Conservation (phyloP, 2,113 vertebrate genomes). For the Rhinoderma darwinii region DNA sequence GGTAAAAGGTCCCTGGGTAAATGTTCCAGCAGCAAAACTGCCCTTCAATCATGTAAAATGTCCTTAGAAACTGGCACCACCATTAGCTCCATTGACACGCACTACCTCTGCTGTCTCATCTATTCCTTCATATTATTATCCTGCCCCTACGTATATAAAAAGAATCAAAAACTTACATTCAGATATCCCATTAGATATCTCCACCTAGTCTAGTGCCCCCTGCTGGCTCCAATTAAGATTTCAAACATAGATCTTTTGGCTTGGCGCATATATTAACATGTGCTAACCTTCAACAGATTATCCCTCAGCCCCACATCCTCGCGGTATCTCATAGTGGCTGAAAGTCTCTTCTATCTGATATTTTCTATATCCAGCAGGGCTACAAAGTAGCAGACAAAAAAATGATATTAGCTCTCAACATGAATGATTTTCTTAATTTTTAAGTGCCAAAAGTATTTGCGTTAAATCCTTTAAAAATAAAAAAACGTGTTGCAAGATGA, state of each 20-base stretch:
- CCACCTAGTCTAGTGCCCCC: neutral
- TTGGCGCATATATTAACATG: neutral
- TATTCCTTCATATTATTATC: neutral
- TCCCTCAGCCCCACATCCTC: neutral
- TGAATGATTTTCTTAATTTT: slow-evolving; percentile 2
- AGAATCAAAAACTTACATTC: neutral
- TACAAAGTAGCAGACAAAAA: slow-evolving; percentile 10
- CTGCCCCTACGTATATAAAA: neutral
- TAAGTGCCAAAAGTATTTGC: slow-evolving; percentile 27
- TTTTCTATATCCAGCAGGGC: neutral
- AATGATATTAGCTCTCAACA: slow-evolving; percentile 24
- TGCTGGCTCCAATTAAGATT: slow-evolving; percentile 30
- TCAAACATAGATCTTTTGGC: neutral
- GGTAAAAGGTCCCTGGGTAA: too few species aligned
- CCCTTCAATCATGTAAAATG: too few species aligned
- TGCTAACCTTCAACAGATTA: neutral
- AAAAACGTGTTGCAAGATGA: neutral
- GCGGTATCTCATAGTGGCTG: neutral
- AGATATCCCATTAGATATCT: neutral
- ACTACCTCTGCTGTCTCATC: neutral
- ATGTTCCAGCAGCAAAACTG: too few species aligned
- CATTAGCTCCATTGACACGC: too few species aligned
- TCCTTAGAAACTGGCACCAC: too few species aligned
- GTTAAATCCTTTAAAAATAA: slow-evolving; percentile 24
- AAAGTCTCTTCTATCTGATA: neutral